These are phyloP conservation scores for Siderastrea radians DNA, from an alignment of 92 coral and sea anemone genomes.

Conservation along the genomic window DNA sequence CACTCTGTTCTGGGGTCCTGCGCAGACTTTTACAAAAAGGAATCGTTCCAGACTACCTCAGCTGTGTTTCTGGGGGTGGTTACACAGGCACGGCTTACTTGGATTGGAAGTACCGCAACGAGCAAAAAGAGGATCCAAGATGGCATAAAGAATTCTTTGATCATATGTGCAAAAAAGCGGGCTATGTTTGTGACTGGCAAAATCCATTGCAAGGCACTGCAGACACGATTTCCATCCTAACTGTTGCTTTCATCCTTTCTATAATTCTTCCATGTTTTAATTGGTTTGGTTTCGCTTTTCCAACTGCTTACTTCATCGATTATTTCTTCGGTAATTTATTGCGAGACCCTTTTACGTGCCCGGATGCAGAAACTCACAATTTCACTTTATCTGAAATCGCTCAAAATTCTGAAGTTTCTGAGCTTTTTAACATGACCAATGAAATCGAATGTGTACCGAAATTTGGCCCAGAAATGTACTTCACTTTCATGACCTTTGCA, in stretches of 20 bases:
- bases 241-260: conserved; percentile 47
- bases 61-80: conserved; percentile 96
- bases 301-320: conserved; percentile 76
- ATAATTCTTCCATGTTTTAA: conserved; percentile 71
- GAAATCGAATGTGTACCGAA: conserved; percentile 56
- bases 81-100: conserved; percentile 84
- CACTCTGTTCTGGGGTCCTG: conserved; percentile 49
- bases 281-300: conserved; percentile 73
- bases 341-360: conserved; percentile 79
- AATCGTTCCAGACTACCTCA: conserved; percentile 76
- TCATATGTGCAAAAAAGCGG: conserved; percentile 67
- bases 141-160: conserved; percentile 92
- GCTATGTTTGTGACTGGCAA: conserved; percentile 72
- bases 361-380: conserved; percentile 48
- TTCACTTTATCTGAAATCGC: conserved; percentile 62
- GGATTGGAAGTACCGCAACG: conserved; percentile 94
- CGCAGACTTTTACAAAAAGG: conserved; percentile 85
- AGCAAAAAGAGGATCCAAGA: conserved; percentile 75
- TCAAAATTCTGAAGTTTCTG: conserved; percentile 33
- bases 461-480: conserved; percentile 58
- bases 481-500: conserved; percentile 32
- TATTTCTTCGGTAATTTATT: conserved; percentile 76
- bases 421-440: conserved; percentile 24
- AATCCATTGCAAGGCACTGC: conserved; percentile 69
- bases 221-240: conserved; percentile 61